Conservation (phyloP, 2,113 vertebrate species). For the Vulpes vulpes region DNA sequence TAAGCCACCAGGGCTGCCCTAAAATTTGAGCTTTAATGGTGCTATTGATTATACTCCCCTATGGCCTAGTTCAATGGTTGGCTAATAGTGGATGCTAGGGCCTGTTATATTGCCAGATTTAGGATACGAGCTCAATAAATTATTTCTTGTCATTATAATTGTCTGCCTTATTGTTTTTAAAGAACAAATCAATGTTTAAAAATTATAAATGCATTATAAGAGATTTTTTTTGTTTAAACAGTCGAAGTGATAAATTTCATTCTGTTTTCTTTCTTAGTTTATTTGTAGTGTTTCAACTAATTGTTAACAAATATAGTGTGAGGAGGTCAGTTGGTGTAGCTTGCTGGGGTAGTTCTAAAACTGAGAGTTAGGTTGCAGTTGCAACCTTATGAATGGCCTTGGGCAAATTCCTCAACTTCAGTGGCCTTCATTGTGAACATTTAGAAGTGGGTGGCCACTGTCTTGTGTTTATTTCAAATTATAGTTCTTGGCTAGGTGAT, state of each 20-base stretch:
- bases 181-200: background rate
- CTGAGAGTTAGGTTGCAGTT: background rate
- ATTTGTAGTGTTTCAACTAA: background rate
- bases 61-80: background rate
- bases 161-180: background rate
- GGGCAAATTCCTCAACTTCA: background rate
- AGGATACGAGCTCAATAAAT: background rate
- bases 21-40: background rate
- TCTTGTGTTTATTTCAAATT: background rate
- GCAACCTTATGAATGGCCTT: background rate
- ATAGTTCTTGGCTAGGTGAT: background rate
- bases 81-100: background rate
- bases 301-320: background rate
- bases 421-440: background rate
- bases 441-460: background rate
- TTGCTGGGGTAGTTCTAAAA: background rate
- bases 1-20: too few species aligned
- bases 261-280: background rate
- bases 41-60: background rate
- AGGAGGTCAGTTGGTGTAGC: background rate
- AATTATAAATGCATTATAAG: background rate
- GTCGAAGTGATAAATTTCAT: background rate
- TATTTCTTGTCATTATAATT: background rate
- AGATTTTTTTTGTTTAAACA: background rate
- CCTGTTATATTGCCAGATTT: background rate